Conservation (phyloP, 1,140 invertebrate genomes). For the Pseudobourletiella spinata region DNA sequence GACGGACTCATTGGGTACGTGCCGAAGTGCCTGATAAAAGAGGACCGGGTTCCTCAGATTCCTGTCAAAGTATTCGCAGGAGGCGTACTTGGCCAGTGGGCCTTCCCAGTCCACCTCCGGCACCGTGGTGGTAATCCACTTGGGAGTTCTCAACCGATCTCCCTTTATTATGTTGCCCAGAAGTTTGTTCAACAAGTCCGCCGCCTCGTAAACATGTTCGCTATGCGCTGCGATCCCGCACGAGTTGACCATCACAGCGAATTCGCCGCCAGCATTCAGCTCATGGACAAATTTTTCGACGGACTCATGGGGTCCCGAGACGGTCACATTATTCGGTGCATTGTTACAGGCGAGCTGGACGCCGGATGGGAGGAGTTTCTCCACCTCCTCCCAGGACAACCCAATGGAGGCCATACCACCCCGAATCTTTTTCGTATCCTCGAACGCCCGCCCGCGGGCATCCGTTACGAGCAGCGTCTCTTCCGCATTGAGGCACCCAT, state of each 20-base stretch:
- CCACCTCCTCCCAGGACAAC: slow-evolving; percentile 76
- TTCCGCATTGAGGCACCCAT: slow-evolving; percentile 67
- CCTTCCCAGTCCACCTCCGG: slow-evolving; percentile 69
- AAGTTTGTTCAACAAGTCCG: slow-evolving; percentile 39
- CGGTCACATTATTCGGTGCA: slow-evolving; percentile 4
- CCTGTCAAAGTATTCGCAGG: slow-evolving; percentile 73
- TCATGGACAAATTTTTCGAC: slow-evolving; percentile 40
- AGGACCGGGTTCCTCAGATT: slow-evolving; percentile 58
- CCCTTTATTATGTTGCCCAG: slow-evolving; percentile 45
- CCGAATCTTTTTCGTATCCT: slow-evolving; percentile 60
- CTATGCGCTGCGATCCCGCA: slow-evolving; percentile 11
- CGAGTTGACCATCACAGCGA: slow-evolving; percentile 8
- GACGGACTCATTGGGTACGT: slow-evolving; percentile 69
- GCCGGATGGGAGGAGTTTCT: slow-evolving; percentile 57
- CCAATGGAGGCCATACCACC: slow-evolving; percentile 77
- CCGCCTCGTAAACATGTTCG: slow-evolving; percentile 50
- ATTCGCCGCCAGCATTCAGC: slow-evolving; percentile 4
- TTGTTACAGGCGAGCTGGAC: slow-evolving; percentile 30
- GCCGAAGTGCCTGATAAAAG: slow-evolving; percentile 77
- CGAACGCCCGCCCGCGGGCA: slow-evolving; percentile 76
- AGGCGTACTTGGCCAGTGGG: slow-evolving; percentile 71
- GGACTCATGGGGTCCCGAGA: slow-evolving; percentile 84
- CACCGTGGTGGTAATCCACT: slow-evolving; percentile 88
- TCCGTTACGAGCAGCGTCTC: too few species aligned
- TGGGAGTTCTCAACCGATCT: slow-evolving; percentile 63